A percentile compares a stretch with the other conserved stretches of the same genome.
Conservation (phyloP, 2,113 vertebrate species). For the Nanorana parkeri region DNA sequence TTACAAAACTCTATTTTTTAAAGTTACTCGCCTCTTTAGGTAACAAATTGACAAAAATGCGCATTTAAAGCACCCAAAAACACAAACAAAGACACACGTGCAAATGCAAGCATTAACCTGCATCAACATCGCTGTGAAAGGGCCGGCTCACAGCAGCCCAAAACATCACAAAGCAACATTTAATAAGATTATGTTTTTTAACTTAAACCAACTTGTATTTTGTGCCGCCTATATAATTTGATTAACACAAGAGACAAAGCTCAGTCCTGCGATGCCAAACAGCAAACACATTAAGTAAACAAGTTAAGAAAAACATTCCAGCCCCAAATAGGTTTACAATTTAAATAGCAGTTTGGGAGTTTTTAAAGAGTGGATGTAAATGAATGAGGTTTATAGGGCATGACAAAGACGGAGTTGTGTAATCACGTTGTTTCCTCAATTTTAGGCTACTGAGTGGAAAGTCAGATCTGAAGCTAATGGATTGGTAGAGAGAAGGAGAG, state of each 20-base stretch:
- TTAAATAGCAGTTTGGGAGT: slow-evolving; percentile 35
- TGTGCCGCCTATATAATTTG: slow-evolving; percentile 4
- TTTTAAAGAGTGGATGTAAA: slow-evolving; percentile 26
- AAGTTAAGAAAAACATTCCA: slow-evolving; percentile 1
- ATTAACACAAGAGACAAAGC: slow-evolving; percentile 16
- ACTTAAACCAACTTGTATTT: background rate
- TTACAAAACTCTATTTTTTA: too few species aligned
- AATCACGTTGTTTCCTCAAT: slow-evolving; percentile 38
- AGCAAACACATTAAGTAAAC: slow-evolving; percentile 20
- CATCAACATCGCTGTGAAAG: too few species aligned
- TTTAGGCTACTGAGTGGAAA: slow-evolving; percentile 1
- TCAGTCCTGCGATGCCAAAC: background rate
- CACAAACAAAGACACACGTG: too few species aligned
- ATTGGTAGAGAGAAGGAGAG: background rate
- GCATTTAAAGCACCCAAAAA: too few species aligned
- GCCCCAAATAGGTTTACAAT: slow-evolving; percentile 10
- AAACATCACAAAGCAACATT: background rate
- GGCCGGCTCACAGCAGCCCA: background rate
- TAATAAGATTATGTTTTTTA: background rate
- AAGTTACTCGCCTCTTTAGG: too few species aligned
- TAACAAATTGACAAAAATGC: too few species aligned
- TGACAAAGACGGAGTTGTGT: slow-evolving; percentile 31
- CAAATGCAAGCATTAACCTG: too few species aligned
- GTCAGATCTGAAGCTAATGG: background rate
- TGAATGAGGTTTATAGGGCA: slow-evolving; percentile 40